A percentile compares a stretch with the other conserved stretches of the same genome.
Evolutionary conservation across 1,140 invertebrate species (phyloP).

Genomic region (Heliothis virescens): DNA sequence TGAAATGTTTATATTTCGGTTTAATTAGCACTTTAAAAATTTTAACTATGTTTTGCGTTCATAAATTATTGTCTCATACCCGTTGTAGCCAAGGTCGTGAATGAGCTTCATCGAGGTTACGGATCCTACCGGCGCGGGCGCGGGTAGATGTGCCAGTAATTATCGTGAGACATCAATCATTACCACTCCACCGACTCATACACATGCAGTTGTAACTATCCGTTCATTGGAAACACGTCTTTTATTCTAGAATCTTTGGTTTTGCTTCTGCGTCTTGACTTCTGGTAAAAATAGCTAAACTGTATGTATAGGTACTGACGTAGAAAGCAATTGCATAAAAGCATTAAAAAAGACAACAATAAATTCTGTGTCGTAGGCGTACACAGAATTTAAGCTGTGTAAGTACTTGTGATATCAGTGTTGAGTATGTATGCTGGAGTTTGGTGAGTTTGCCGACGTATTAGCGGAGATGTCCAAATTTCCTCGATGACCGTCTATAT

Average conservation of each 20-base stretch:
- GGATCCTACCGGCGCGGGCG: background rate
- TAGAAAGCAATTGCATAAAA: background rate
- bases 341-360: background rate
- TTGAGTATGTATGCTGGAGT: background rate
- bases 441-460: slow-evolving; percentile 28
- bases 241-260: too few relatives aligned
- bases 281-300: too few relatives aligned
- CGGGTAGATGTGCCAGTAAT: slow-evolving; percentile 3
- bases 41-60: background rate
- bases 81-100: slow-evolving; percentile 21
- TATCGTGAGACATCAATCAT: slow-evolving; percentile 36
- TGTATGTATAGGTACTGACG: too few relatives aligned
- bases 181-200: background rate
- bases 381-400: background rate
- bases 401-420: background rate
- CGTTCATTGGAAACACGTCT: background rate
- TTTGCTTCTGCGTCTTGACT: too few relatives aligned
- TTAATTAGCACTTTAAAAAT: background rate
- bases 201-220: slow-evolving; percentile 2
- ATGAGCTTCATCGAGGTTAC: slow-evolving; percentile 33
- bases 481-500: slow-evolving; percentile 29
- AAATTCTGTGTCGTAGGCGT: background rate
- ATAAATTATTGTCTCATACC: slow-evolving; percentile 7
- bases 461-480: slow-evolving; percentile 39
- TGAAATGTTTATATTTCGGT: background rate